Evolutionary conservation across 1,140 invertebrate genomes (phyloP), one percentile per base, ranked within the genome.

Genomic region (Asobara japonica): DNA sequence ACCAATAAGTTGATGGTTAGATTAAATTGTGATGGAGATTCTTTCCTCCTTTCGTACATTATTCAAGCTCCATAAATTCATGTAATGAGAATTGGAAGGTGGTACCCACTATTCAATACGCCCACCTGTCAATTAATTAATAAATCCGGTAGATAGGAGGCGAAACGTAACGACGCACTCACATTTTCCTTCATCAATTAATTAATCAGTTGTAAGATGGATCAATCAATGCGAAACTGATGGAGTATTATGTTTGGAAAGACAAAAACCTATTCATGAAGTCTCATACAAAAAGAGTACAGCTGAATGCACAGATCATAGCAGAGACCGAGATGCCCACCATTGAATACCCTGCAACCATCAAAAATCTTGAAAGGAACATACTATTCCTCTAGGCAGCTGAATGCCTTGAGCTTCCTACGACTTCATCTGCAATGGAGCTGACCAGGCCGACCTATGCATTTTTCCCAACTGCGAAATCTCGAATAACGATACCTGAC

Each of bases 61-160:
- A 13, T 16, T 56, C 51, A 25, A 10, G 4, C 10, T 56, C 22
- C 10, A 56, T 56, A 56, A 56, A 56, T 27, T 18, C 18, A 56
- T 27, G 51, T 56, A 56, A 56, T 56, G 51, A 56, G 51, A 56
- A 45, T 45, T 45, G 41, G 41, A n/a, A 10, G 41, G 41, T 8
- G 41, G n/a, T 33, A 45, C 16, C n/a, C 41, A n/a, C 6, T 45
- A 8, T 45, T 45, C 8, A 16, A 22, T 20, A 56, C 51, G 51
- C 51, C 51, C 22, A 56, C 51, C 13, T 10, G 51, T 18, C 0
- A 18, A 18, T 56, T 56, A 56, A 56, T 56, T 56, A 56, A 56
- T 56, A 56, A 56, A 25, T 56, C 51, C 22, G 20, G 51, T 22
- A 56, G 51, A 22, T 18, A 56, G 20, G 11, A 13, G 51, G 22